A percentile compares a stretch with the other conserved stretches of the same genome.
Conservation (phyloP, 92 coral and sea anemone species). For the Nematostella vectensis region DNA sequence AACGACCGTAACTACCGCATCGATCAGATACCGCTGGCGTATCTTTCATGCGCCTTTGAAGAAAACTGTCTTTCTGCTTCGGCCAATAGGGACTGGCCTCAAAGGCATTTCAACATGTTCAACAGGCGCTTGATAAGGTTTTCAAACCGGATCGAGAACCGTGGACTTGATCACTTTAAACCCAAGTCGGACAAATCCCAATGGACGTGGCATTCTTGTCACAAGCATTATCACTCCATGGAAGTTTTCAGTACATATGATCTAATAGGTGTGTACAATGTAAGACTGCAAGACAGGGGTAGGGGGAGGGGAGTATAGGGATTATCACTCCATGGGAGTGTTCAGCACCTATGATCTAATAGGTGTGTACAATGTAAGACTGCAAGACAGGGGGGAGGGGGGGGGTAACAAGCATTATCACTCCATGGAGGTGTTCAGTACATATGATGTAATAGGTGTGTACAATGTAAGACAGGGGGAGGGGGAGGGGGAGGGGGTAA, state of each 20-base stretch:
- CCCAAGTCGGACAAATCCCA: constrained; percentile 41
- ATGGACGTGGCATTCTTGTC: constrained; percentile 90
- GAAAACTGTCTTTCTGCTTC: constrained; percentile 75
- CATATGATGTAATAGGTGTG: constrained; percentile 81
- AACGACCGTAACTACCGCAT: constrained; percentile 26
- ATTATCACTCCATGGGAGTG: constrained; percentile 85
- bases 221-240: constrained; percentile 87
- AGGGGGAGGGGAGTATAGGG: no score
- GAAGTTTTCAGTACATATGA: constrained; percentile 80
- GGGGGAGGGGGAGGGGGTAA: no score
- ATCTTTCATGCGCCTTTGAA: constrained; percentile 62
- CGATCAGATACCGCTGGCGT: constrained; percentile 17
- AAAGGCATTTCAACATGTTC: background rate
- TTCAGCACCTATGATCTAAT: constrained; percentile 73
- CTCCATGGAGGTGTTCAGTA: constrained; percentile 77
- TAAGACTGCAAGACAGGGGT: no score
- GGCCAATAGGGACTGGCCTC: constrained; percentile 18
- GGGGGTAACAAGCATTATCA: constrained; percentile 83
- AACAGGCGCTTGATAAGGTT: constrained; percentile 70
- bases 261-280: constrained; percentile 54
- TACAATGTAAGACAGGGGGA: no score
- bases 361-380: no score
- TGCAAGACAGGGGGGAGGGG: no score
- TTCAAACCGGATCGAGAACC: constrained; percentile 64
- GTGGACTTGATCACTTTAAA: constrained; percentile 67